Evolutionary conservation across 2,888 invertebrate genomes (phyloP), one percentile per base, ranked within the genome.

Genomic region (Himalopsyche japonica): DNA sequence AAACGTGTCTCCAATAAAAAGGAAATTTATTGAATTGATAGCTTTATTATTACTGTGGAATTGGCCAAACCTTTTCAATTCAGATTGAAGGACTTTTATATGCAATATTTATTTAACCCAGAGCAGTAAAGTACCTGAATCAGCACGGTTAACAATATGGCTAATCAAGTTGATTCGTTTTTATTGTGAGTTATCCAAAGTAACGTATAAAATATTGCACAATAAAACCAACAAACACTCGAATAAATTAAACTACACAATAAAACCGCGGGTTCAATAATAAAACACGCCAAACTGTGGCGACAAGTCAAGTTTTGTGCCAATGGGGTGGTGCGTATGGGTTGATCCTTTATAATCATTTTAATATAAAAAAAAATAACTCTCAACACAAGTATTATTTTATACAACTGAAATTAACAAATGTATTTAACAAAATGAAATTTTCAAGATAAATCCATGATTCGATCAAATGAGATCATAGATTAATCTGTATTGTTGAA

Each of bases 221-320:
- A 77, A 85, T 82, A 82, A 82, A 85, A 80, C 85, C 85, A 78
- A 80, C 85, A 82, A 84, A 82, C 82, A 82, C 76, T 78, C 83
- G 49, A 82, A 79, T 85, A 64, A 83, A 82, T 82, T 84, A 84
- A 79, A 12, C 70, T 27, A 77, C 82, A 80, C 80, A 82, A 86
- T 83, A 57, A 80, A 80, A 76, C 80, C 49, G 37, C 80, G 48
- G 24, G 48, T 30, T 24, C 48, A 48, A 79, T 79, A 80, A 81
- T 70, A 79, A 32, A 81, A 84, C 32, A 5, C 49, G 32, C 34
- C 80, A 34, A 80, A 80, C 80, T 57, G 64, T 27, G 34, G 80
- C 30, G 79, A 77, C 77, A 49, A 64, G 37, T 43, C 78, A 57
- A 32, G 81, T 78, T 70, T 70, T 12, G 15, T 70, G 15, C 12